These are phyloP conservation scores for Drosophila paulistorum DNA, from an alignment of 1,140 invertebrate genomes.

Conservation along the genomic window DNA sequence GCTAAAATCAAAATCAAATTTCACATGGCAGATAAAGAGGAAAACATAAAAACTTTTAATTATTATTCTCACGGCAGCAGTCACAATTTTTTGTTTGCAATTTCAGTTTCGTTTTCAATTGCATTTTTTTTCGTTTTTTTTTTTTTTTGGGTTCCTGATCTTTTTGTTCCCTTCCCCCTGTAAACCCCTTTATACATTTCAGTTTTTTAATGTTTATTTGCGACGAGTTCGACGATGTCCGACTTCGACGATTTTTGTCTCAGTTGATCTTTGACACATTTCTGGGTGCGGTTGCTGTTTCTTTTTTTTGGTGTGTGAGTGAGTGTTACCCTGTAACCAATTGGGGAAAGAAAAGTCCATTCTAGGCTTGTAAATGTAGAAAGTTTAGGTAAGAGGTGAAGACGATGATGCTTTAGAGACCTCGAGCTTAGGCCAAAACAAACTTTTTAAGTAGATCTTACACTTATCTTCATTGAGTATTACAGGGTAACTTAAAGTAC, in stretches of 20 bases:
- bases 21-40: slow-evolving; percentile 55
- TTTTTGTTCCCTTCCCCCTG: slow-evolving; percentile 1
- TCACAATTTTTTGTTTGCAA: slow-evolving; percentile 39
- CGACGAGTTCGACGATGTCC: slow-evolving; percentile 38
- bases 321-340: background rate
- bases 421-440: too few species aligned
- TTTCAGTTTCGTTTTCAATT: slow-evolving; percentile 72
- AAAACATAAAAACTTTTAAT: slow-evolving; percentile 47
- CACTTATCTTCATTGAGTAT: background rate
- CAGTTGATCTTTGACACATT: slow-evolving; percentile 81
- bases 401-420: too few species aligned
- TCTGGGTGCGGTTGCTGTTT: slow-evolving; percentile 64
- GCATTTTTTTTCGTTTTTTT: slow-evolving; percentile 61
- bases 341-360: background rate
- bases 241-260: slow-evolving; percentile 72
- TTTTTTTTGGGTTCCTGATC: slow-evolving; percentile 54
- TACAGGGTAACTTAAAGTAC: background rate
- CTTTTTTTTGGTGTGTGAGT: background rate
- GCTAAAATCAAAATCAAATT: slow-evolving; percentile 38
- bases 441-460: background rate
- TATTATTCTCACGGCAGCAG: slow-evolving; percentile 72
- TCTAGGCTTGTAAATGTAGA: background rate
- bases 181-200: slow-evolving; percentile 24
- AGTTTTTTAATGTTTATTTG: slow-evolving; percentile 54
- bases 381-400: too few species aligned